Base-by-base conservation (phyloP, 1,140 invertebrate species). In the Bombus cullumanus region DNA sequence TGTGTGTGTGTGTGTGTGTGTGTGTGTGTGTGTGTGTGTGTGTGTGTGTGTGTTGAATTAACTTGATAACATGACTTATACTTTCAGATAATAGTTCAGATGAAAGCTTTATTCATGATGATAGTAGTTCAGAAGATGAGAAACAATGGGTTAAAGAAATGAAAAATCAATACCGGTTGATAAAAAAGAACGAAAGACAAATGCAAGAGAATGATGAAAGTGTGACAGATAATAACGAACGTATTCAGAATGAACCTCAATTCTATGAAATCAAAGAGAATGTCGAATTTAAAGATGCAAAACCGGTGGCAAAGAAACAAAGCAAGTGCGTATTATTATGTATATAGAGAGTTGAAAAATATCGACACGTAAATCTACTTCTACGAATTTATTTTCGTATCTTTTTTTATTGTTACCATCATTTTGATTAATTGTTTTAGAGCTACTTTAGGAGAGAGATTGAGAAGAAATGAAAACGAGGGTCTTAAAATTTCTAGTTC, bases 71-170 rank as follows among this genome's bases (percentile, higher is more conserved):
- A 1, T 31, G 64, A 68, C 43, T 59, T 57, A n/a, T 39, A 28
- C 0, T 59, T 78, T 43, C 37, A 89, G 91, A 41, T 18, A 78
- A 85, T 57, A 91, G 88, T 41, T 91, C 91, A 12, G 93, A 94
- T 80, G 94, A 94, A 83, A 93, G 93, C 43, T 92, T 94, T 10
- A 80, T 90, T 34, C 87, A 88, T 4, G 53, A 78, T 25, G 94
- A 94, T 62, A 92, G 90, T 73, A 93, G 92, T 81, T 93, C 97
- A 0, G 98, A 98, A 90, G 98, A 98, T 94, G 97, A 98, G 53
- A 96, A 96, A 88, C 95, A 96, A 39, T 98, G 97, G 97, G 96
- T 96, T 0, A 97, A 97, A 91, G 98, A 98, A 96, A 96, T 98
- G 47, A 97, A 97, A 91, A 97, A 97, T 91, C 96, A 98, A 89